A percentile compares a stretch with the other conserved stretches of the same genome.
Evolutionary conservation across 1,140 invertebrate genomes (phyloP).

Genomic region (Aphidius gifuensis): DNA sequence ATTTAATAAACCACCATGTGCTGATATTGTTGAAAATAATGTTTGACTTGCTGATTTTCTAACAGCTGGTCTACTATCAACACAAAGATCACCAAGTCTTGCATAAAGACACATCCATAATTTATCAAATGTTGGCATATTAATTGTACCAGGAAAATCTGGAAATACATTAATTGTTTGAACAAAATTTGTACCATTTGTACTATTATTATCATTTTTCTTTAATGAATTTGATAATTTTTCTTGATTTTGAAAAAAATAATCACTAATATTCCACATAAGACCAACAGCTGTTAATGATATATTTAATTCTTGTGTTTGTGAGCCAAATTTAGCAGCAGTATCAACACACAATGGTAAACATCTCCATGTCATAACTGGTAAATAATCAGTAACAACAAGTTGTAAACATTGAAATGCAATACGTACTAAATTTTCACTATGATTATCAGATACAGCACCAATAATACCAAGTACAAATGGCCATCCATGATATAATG

Average conservation of each 20-base stretch:
- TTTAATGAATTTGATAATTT: conserved; percentile 73
- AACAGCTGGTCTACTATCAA: conserved; percentile 91
- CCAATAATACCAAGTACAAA: conserved; percentile 91
- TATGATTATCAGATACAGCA: conserved; percentile 87
- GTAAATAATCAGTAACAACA: conserved; percentile 94
- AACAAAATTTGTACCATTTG: no score
- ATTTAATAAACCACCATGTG: conserved; percentile 86
- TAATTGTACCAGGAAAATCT: conserved; percentile 77
- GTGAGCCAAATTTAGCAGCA: conserved; percentile 92
- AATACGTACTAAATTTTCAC: conserved; percentile 86
- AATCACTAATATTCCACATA: conserved; percentile 98
- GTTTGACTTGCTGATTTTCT: conserved; percentile 98
- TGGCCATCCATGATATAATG: conserved; percentile 90
- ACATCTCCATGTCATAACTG: conserved; percentile 82
- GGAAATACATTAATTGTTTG: conserved; percentile 65
- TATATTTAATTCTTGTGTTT: conserved; percentile 96
- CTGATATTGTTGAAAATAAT: conserved; percentile 93
- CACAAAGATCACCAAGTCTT: conserved; percentile 87
- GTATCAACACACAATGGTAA: conserved; percentile 90
- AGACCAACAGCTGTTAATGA: conserved; percentile 96
- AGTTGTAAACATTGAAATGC: conserved; percentile 95
- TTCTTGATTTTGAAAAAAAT: conserved; percentile 92
- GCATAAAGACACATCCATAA: conserved; percentile 95
- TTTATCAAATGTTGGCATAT: conserved; percentile 87
- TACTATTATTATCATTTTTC: no score